These are phyloP conservation scores for Andrena bicolor DNA, from an alignment of 2,888 invertebrate genomes.

Conservation along the genomic window DNA sequence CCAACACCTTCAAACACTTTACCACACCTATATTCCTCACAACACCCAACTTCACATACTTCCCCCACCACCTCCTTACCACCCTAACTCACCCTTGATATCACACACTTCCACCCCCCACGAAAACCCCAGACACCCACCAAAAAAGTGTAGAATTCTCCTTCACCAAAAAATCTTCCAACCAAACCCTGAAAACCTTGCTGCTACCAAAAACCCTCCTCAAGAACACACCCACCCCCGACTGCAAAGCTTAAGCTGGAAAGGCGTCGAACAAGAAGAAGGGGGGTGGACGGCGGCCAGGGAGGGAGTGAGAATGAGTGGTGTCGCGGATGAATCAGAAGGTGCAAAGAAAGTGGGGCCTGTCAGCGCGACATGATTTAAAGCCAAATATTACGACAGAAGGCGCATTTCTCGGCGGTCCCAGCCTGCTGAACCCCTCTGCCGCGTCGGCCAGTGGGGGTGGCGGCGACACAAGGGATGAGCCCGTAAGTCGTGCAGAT, in stretches of 20 bases:
- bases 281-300: neutral
- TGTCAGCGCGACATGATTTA: constrained; percentile 85
- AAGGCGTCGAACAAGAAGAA: constrained; percentile 2
- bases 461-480: constrained; percentile 67
- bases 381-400: constrained; percentile 85
- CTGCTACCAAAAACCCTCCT: neutral
- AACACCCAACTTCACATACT: too few species aligned
- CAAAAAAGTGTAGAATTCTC: too few species aligned
- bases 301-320: constrained; percentile 17
- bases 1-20: too few species aligned
- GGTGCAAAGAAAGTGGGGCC: constrained; percentile 72
- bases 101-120: too few species aligned
- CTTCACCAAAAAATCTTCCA: too few species aligned
- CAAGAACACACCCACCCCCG: neutral
- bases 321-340: constrained; percentile 70
- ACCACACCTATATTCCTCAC: too few species aligned
- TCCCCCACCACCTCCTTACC: too few species aligned
- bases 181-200: too few species aligned
- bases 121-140: too few species aligned
- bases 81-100: too few species aligned
- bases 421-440: constrained; percentile 55
- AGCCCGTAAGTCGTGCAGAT: constrained; percentile 78
- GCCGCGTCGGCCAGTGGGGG: constrained; percentile 37
- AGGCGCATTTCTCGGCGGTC: constrained; percentile 80
- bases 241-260: neutral